Evolutionary conservation across 1,140 invertebrate species (phyloP).

Genomic region (Octopus sinensis): DNA sequence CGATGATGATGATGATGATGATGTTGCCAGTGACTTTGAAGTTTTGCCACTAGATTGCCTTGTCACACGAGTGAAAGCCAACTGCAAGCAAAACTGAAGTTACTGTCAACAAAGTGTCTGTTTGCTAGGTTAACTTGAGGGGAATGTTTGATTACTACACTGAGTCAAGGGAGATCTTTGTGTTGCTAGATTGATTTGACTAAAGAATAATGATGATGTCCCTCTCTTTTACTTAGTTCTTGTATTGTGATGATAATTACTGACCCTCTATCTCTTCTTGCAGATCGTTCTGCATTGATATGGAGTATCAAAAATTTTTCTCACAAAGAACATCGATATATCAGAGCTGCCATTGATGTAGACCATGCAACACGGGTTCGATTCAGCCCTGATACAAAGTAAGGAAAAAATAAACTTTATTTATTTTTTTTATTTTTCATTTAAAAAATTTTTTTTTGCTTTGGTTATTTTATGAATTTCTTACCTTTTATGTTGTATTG

Average conservation of each 20-base stretch:
- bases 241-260: too few species aligned
- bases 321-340: conserved; percentile 66
- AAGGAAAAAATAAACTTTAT: conserved; percentile 22
- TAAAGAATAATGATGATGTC: too few species aligned
- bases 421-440: neutral
- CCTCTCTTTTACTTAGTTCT: too few species aligned
- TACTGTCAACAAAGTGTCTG: too few species aligned
- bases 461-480: neutral
- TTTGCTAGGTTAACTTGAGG: neutral
- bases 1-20: neutral
- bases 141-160: too few species aligned
- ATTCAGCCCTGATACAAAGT: conserved; percentile 83
- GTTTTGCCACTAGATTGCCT: too few species aligned
- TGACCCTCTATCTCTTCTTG: conserved; percentile 43
- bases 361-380: conserved; percentile 75
- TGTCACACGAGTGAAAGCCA: neutral
- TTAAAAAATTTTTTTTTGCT: neutral
- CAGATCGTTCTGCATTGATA: conserved; percentile 79
- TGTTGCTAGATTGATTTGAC: too few species aligned
- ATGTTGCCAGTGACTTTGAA: too few species aligned
- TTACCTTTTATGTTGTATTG: too few species aligned
- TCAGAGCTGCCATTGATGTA: conserved; percentile 78
- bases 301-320: conserved; percentile 77
- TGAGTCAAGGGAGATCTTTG: too few species aligned
- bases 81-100: neutral